Base-by-base conservation (phyloP, 2,797 vertebrate genomes). In the Eurystomus glaucurus region DNA sequence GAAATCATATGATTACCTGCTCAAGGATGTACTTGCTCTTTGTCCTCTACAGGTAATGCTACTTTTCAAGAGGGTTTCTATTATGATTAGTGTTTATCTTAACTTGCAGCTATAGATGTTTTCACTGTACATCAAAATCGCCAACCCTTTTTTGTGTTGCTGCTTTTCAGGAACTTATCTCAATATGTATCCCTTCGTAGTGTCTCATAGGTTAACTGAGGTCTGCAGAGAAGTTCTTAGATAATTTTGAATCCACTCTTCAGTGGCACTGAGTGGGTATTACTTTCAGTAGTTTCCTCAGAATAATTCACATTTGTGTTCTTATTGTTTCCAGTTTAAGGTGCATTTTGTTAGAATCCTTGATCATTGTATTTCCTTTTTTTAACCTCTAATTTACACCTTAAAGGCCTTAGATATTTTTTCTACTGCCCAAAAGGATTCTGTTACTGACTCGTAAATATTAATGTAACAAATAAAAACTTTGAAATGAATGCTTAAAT, bases 181-280 rank as follows among this genome's bases (percentile, higher is more conserved):
- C 17, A 19, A 2, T 17, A 14, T 15, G 13, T 43, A 21, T 79
- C 46, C n/a, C 5, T 12, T 16, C 3, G 1, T 1, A 2, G 20
- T 26, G 12, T 29, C 37, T 72, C 41, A 16, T 3, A 35, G 9
- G 13, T 72, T 80, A 55, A 48, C 54, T 45, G 68, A 51, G 9
- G 14, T 71, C 50, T 69, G 6, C 15, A 20, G 37, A 52, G 52
- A 37, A 39, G 18, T 28, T 41, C 18, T 14, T 22, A 22, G 10
- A 39, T 31, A 7, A 16, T 52, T 54, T 58, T 80, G 3, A 9
- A 46, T 33, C 28, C 2, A 3, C 37, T 77, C 52, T 48, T 69
- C 10, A 11, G 31, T 39, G 54, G 4, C 21, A 15, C 3, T 25
- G 35, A 79, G 37, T 26, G n/a, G 6, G 10, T 72, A 6, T 31